Conservation (phyloP, 2,113 vertebrate species). For the Sceloporus undulatus region DNA sequence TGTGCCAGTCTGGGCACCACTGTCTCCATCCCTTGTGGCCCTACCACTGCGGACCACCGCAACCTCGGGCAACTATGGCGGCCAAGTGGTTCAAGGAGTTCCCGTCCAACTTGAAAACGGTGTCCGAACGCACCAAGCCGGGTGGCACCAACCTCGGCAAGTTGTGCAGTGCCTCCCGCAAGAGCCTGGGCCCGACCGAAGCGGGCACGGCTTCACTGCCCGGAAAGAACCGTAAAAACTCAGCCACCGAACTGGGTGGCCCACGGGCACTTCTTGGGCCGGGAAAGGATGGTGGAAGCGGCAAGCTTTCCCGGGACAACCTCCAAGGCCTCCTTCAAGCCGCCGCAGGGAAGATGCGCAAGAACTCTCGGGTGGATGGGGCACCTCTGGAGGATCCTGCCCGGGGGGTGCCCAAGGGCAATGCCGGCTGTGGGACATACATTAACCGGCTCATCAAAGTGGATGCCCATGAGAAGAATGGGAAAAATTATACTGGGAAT, state of each 20-base stretch:
- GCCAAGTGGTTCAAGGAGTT: slow-evolving; percentile 96
- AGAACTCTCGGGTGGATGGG: slow-evolving; percentile 83
- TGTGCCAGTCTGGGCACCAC: neutral
- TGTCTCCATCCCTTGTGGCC: accelerated
- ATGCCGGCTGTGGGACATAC: slow-evolving; percentile 83
- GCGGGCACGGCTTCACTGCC: slow-evolving; percentile 66
- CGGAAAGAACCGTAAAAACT: slow-evolving; percentile 90
- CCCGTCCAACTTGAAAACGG: slow-evolving; percentile 90
- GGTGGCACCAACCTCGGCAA: slow-evolving; percentile 75
- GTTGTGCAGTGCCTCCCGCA: slow-evolving; percentile 76
- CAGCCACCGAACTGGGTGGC: slow-evolving; percentile 83
- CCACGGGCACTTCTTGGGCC: slow-evolving; percentile 29
- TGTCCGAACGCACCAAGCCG: slow-evolving; percentile 84
- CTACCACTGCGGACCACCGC: neutral
- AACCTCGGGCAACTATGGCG: slow-evolving; percentile 81
- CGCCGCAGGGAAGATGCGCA: slow-evolving; percentile 85
- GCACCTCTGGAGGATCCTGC: slow-evolving; percentile 75
- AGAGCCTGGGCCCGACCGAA: slow-evolving; percentile 68
- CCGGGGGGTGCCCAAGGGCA: slow-evolving; percentile 70
- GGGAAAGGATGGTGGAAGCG: slow-evolving; percentile 76
- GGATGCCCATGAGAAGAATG: slow-evolving; percentile 88
- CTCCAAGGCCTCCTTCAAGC: slow-evolving; percentile 81
- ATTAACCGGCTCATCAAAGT: slow-evolving; percentile 96
- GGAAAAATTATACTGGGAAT: slow-evolving; percentile 71
- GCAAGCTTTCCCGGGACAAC: slow-evolving; percentile 83